A percentile compares a stretch with the other conserved stretches of the same genome.
Conservation (phyloP, 2,888 invertebrate species). For the Baccha elongata region DNA sequence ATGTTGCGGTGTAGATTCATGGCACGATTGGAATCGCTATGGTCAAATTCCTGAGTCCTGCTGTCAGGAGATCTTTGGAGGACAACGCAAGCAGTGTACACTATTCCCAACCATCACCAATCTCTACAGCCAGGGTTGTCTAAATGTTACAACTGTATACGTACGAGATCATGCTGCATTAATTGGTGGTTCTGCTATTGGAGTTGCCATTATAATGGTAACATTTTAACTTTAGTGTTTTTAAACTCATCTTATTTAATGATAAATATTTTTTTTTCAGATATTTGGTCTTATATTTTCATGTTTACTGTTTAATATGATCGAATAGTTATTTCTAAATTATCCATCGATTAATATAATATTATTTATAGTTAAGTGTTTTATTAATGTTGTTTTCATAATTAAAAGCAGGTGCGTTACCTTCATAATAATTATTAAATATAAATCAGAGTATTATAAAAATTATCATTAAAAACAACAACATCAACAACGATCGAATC, state of each 20-base stretch:
- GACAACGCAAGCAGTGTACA: conserved; percentile 81
- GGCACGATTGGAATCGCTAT: conserved; percentile 90
- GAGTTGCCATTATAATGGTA: conserved; percentile 93
- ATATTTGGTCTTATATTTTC: conserved; percentile 93
- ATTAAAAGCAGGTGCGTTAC: conserved; percentile 20
- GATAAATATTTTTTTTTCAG: conserved; percentile 84
- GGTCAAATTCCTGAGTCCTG: conserved; percentile 89
- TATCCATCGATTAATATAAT: conserved; percentile 16
- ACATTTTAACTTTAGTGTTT: background rate
- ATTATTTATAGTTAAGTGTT: conserved; percentile 1
- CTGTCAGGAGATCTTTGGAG: conserved; percentile 86
- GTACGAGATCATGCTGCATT: conserved; percentile 90
- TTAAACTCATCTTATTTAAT: conserved; percentile 27
- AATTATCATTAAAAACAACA: background rate
- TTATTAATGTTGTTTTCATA: background rate
- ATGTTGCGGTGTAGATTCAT: conserved; percentile 92
- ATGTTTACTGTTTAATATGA: conserved; percentile 92
- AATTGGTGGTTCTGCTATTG: conserved; percentile 91
- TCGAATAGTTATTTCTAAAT: conserved; percentile 84
- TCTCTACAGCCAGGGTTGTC: conserved; percentile 89
- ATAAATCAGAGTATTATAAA: conserved; percentile 2
- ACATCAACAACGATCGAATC: background rate
- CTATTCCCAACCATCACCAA: conserved; percentile 80
- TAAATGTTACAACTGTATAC: conserved; percentile 87
- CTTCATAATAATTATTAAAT: background rate